Base-by-base conservation (phyloP, 2,797 vertebrate genomes). In the Anas bahamensis region DNA sequence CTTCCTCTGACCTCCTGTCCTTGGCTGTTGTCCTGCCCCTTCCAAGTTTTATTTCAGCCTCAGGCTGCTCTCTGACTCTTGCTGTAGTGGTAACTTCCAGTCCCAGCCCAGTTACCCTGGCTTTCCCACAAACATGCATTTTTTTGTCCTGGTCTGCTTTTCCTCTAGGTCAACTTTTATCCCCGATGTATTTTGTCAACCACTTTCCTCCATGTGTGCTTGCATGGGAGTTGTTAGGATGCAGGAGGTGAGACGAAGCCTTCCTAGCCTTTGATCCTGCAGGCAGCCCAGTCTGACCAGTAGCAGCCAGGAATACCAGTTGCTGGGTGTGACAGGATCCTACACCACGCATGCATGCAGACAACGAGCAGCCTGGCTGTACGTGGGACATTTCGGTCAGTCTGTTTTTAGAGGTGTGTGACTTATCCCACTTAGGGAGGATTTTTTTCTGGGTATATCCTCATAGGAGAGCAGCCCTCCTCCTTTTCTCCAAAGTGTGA, bases 241-340 rank as follows among this genome's bases (percentile, higher is more conserved):
- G 57, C 66, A 52, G 83, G 72, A 91, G 39, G n/a, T 24, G 60
- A 48, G 35, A 86, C 12, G 7, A 71, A 88, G n/a, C 69, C 46
- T 92, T 70, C 56, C 42, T 28, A 5, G 39, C 53, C 88, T 93
- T 82, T 86, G 74, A 53, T 76, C 74, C 56, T 73, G 39, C 39
- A 41, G 39, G 39, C 39, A 88, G 64, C 74, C 71, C 90, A 70
- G 77, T 68, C 81, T 64, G 86, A 82, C 86, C 87, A 50, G 91
- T 71, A 87, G 48, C 82, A 83, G 8, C 56, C n/a, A 57, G 81
- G 35, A 31, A 13, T 73, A 53, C 71, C 59, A 53, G 77, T 29
- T 86, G 68, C 42, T 88, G 80, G 72, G 74, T 78, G 37, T 66
- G 74, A 24, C 64, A 60, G 42, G 63, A 24, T 46, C 59, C 76